These are phyloP conservation scores for Lymantria dispar DNA, from an alignment of 2,888 invertebrate species.

Conservation along the genomic window DNA sequence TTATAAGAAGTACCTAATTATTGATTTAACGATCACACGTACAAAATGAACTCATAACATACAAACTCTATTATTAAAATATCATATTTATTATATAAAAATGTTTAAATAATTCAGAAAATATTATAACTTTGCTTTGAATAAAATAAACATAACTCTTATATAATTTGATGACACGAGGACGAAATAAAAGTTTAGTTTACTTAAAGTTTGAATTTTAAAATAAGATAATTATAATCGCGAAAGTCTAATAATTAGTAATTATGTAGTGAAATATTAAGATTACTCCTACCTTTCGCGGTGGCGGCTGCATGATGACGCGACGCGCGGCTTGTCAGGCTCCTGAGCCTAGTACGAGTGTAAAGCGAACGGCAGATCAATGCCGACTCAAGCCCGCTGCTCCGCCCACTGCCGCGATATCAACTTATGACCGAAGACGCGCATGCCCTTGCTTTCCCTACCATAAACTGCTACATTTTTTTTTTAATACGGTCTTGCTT, in stretches of 20 bases:
- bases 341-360: slow-evolving; percentile 11
- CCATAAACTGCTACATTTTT: slow-evolving; percentile 14
- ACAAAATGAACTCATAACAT: background rate
- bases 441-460: slow-evolving; percentile 35
- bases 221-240: background rate
- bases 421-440: slow-evolving; percentile 36
- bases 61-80: background rate
- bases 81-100: background rate
- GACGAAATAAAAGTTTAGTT: slow-evolving; percentile 1
- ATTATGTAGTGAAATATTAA: background rate
- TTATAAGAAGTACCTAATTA: slow-evolving; percentile 24
- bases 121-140: background rate
- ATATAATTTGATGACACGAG: slow-evolving; percentile 12
- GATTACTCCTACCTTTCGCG: slow-evolving; percentile 88
- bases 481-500: slow-evolving; percentile 4
- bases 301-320: slow-evolving; percentile 89
- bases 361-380: slow-evolving; percentile 37
- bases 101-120: background rate
- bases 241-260: background rate
- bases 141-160: slow-evolving; percentile 6
- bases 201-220: background rate
- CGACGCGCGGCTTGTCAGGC: slow-evolving; percentile 22
- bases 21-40: slow-evolving; percentile 23
- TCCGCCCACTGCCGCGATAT: slow-evolving; percentile 38
- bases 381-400: slow-evolving; percentile 46